These are phyloP conservation scores for Solenopsis fugax DNA, from an alignment of 1,140 invertebrate genomes.

Conservation along the genomic window DNA sequence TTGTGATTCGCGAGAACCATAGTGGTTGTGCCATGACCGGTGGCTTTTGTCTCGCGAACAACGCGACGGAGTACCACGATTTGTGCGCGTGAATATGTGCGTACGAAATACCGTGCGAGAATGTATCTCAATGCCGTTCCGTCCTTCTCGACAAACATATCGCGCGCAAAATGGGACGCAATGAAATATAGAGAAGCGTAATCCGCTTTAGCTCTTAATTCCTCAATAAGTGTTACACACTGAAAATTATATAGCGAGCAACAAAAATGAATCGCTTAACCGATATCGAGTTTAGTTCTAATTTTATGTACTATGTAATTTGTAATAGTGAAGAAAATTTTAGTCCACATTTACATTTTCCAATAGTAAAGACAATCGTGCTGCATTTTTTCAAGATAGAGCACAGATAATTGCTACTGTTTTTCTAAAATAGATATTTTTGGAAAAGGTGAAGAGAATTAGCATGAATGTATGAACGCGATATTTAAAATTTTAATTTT, in stretches of 20 bases:
- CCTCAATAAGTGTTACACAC: not conserved
- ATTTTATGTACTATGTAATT: not conserved
- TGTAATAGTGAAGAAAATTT: not conserved
- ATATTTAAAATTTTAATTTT: not conserved
- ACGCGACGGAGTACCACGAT: slow-evolving; percentile 29
- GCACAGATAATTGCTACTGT: not conserved
- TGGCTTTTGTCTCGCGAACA: slow-evolving; percentile 45
- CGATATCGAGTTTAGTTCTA: not conserved
- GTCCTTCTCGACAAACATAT: not conserved
- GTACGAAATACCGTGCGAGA: not conserved
- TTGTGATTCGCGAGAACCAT: slow-evolving; percentile 27
- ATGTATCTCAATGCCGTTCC: slow-evolving; percentile 12
- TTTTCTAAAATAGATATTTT: not conserved
- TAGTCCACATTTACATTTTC: no score
- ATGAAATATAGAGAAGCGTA: not conserved
- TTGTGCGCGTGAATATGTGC: slow-evolving; percentile 27
- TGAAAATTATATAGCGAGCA: not conserved
- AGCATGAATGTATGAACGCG: not conserved
- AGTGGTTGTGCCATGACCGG: slow-evolving; percentile 1
- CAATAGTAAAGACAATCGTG: no score
- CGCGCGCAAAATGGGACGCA: not conserved
- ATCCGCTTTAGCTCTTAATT: not conserved
- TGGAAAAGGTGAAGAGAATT: not conserved
- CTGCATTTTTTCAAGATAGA: not conserved
- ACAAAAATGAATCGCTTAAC: not conserved